Conservation (phyloP, 2,797 vertebrate genomes). For the Dermochelys coriacea region DNA sequence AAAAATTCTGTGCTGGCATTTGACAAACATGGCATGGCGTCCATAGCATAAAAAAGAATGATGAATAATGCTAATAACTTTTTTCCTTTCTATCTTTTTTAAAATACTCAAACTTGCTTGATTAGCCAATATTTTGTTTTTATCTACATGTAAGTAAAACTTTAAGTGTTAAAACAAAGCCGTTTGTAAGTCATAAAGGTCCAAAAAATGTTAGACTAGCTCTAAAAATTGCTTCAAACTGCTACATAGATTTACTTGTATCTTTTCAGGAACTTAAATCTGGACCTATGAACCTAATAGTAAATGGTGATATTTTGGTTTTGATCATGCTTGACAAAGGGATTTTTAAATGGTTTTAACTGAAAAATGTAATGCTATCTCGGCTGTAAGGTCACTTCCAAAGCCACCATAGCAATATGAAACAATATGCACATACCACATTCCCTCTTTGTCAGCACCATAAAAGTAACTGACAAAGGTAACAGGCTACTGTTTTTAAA, state of each 20-base stretch:
- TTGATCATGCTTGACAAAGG: conserved; percentile 14
- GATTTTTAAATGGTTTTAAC: background rate
- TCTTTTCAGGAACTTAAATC: background rate
- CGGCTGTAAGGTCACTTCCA: conserved; percentile 12
- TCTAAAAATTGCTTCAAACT: conserved; percentile 10
- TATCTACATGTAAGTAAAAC: background rate
- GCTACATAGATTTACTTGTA: background rate
- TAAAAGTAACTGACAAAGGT: conserved; percentile 44
- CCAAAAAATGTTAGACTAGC: background rate
- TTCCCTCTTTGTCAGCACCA: background rate
- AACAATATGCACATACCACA: background rate
- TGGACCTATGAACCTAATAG: background rate
- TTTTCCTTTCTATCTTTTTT: conserved; percentile 39
- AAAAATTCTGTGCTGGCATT: conserved; percentile 46
- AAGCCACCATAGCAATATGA: conserved; percentile 38
- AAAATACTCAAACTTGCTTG: background rate
- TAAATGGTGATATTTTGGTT: background rate
- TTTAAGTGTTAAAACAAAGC: conserved; percentile 29
- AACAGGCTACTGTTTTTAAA: conserved; percentile 50
- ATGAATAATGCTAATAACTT: conserved; percentile 58
- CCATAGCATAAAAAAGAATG: conserved; percentile 47
- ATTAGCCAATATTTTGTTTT: background rate
- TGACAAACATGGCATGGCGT: conserved; percentile 51
- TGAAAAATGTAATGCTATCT: conserved; percentile 30
- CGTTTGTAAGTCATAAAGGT: conserved; percentile 15